phyloP scores from a whole-genome alignment of 2,797 vertebrate species.

The Phalloptychus januarius region DNA sequence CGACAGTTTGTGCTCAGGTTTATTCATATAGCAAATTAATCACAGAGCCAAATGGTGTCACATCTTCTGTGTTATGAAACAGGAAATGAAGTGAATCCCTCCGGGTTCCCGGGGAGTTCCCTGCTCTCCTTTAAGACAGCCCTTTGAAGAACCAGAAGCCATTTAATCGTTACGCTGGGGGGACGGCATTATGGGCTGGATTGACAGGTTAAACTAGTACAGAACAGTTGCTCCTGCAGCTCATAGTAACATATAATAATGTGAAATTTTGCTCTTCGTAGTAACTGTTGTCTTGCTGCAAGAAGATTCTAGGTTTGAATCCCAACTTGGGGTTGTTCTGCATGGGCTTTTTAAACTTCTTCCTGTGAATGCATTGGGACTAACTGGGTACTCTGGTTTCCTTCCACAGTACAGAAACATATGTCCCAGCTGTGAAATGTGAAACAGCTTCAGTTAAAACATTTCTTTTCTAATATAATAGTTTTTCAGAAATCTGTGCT shows the following conservation, averaged over 20 bases:
- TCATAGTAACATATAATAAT: not conserved
- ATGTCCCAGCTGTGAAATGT: not conserved
- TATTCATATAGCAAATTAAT: constrained; percentile 35
- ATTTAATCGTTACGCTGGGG: not conserved
- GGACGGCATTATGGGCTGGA: not conserved
- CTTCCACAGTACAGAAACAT: not conserved
- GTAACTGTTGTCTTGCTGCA: not conserved
- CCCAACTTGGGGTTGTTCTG: no score
- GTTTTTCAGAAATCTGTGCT: not conserved
- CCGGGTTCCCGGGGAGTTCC: constrained; percentile 21
- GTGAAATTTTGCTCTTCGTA: not conserved
- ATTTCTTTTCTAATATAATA: not conserved
- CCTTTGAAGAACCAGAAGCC: constrained; percentile 4
- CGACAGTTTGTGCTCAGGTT: constrained; percentile 21
- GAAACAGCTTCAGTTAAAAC: not conserved
- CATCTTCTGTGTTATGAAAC: constrained; percentile 16
- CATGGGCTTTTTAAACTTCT: no score
- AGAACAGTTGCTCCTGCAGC: not conserved
- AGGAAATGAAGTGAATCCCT: constrained; percentile 25
- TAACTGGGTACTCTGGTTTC: no score
- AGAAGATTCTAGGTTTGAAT: not conserved
- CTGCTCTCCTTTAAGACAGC: constrained; percentile 22
- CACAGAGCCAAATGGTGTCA: constrained; percentile 10
- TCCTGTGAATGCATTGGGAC: no score
- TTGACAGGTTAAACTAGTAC: not conserved